Conservation (phyloP, 2,797 vertebrate species). For the Natrix natrix region DNA sequence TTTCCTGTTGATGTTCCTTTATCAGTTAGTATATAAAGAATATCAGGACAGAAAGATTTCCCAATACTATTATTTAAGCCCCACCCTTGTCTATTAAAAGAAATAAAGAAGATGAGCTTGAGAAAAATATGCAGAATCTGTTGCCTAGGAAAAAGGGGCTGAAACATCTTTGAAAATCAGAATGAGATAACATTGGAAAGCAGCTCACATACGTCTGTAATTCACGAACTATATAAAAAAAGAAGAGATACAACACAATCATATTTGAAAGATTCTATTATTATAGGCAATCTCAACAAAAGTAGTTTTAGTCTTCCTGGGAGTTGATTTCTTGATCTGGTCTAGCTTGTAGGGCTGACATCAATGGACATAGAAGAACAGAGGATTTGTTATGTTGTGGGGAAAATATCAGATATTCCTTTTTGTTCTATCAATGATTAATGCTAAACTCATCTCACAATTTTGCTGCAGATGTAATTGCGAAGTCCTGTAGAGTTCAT, state of each 20-base stretch:
- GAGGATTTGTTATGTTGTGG: neutral
- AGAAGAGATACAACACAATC: neutral
- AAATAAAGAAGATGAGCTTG: neutral
- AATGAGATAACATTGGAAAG: neutral
- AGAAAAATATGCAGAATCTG: neutral
- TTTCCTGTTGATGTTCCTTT: neutral
- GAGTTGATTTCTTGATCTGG: neutral
- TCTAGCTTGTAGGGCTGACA: neutral
- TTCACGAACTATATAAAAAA: neutral
- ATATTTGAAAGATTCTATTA: neutral
- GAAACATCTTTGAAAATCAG: neutral
- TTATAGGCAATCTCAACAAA: neutral
- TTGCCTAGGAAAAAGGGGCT: neutral
- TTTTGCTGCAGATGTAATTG: neutral
- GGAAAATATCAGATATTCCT: constrained; percentile 1
- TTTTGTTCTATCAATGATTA: neutral
- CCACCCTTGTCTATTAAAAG: neutral
- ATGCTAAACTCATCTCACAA: neutral
- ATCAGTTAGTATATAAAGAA: neutral
- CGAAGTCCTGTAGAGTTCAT: constrained; percentile 8
- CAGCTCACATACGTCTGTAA: neutral
- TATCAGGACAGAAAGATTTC: neutral
- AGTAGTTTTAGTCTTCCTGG: neutral
- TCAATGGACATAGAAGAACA: neutral
- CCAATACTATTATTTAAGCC: neutral